Evolutionary conservation across 64 coral and sea anemone species (phyloP).

Genomic region (Orbicella faveolata): DNA sequence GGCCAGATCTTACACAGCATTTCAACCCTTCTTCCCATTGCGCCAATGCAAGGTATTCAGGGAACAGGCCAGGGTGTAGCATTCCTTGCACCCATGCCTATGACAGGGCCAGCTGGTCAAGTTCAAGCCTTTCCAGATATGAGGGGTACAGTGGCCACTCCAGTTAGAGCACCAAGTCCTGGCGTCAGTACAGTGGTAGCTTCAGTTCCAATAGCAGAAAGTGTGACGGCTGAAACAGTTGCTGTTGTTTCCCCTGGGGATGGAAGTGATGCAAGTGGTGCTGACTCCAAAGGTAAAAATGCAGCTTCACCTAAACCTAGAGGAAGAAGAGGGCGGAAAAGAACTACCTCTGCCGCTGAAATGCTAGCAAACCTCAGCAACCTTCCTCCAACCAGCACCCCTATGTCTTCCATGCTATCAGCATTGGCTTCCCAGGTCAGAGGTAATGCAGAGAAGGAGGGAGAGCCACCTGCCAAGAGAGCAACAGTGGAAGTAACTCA

Average conservation of each 20-base stretch:
- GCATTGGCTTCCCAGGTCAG: conserved; percentile 80
- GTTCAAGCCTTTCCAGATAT: conserved; percentile 67
- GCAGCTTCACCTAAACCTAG: neutral
- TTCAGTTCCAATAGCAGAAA: conserved; percentile 48
- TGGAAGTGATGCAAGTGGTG: conserved; percentile 27
- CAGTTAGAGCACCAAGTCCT: conserved; percentile 56
- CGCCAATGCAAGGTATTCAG: conserved; percentile 80
- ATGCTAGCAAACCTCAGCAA: conserved; percentile 81
- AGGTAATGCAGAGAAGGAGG: conserved; percentile 11
- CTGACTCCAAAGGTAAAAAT: conserved; percentile 22
- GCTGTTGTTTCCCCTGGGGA: conserved; percentile 45
- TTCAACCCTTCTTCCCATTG: conserved; percentile 74
- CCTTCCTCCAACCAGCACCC: conserved; percentile 67
- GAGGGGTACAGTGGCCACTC: conserved; percentile 66
- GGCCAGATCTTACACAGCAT: conserved; percentile 91
- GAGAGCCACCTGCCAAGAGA: conserved; percentile 34
- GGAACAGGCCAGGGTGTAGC: conserved; percentile 62
- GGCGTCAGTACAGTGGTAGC: conserved; percentile 45
- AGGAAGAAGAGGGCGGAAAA: conserved; percentile 75
- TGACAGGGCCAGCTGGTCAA: conserved; percentile 58
- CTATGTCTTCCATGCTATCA: conserved; percentile 92
- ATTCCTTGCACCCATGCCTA: conserved; percentile 75
- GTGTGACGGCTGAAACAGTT: conserved; percentile 44
- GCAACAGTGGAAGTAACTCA: neutral
- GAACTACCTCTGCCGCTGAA: conserved; percentile 82